A percentile compares a stretch with the other conserved stretches of the same genome.
phyloP scores from a whole-genome alignment of 2,888 invertebrate genomes.

The Drosophila niveifrons region DNA sequence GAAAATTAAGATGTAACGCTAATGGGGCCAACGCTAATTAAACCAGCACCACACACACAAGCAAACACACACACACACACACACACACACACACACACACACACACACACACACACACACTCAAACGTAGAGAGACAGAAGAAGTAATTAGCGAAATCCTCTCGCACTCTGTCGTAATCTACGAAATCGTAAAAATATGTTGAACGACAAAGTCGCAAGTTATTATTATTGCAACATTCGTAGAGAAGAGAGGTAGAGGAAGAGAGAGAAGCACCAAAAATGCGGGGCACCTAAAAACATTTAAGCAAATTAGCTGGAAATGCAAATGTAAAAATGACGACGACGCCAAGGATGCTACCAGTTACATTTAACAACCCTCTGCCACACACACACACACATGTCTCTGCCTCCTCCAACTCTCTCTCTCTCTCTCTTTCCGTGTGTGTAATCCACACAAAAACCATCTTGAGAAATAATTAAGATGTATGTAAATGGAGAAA shows the following conservation, averaged over 20 bases:
- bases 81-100: conserved; percentile 1
- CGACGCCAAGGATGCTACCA: conserved; percentile 70
- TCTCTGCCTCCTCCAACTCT: conserved; percentile 7
- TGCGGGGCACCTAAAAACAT: conserved; percentile 72
- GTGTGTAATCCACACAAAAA: conserved; percentile 69
- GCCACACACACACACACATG: conserved; percentile 10
- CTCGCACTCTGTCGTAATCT: conserved; percentile 69
- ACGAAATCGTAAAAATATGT: conserved; percentile 77
- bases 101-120: neutral
- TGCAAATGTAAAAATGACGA: conserved; percentile 81
- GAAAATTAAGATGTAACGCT: conserved; percentile 68
- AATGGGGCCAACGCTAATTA: conserved; percentile 73
- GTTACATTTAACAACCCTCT: conserved; percentile 72
- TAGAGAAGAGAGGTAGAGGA: neutral
- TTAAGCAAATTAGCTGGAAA: conserved; percentile 80
- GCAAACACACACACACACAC: neutral
- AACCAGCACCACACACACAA: conserved; percentile 37
- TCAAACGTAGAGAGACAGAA: conserved; percentile 5
- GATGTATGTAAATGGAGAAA: conserved; percentile 83
- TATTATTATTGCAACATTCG: conserved; percentile 71
- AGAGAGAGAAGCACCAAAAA: conserved; percentile 2
- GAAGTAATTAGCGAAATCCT: conserved; percentile 78
- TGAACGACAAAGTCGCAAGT: conserved; percentile 73
- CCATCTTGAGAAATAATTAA: conserved; percentile 85
- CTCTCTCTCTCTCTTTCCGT: neutral